Evolutionary conservation across 2,797 vertebrate species (phyloP), one percentile per base, ranked within the genome.

Genomic region (Phoeniculus purpureus): DNA sequence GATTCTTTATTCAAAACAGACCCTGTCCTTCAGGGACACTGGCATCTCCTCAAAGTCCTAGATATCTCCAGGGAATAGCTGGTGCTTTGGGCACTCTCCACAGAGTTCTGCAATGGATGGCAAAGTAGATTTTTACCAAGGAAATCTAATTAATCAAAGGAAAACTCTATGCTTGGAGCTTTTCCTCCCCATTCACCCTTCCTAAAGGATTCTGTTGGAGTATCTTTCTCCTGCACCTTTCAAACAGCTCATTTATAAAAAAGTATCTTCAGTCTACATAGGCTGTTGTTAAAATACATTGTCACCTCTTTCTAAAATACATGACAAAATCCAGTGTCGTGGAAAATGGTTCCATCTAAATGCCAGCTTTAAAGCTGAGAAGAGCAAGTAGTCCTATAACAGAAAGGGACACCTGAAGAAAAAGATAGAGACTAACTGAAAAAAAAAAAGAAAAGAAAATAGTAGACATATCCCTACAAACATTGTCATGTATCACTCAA

Each of bases 261-360:
- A 23, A 1, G 0, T 16, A n/a, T 27, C 40, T 43, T 55, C 48
- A 27, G 1, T 4, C 31, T 51, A 71, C n/a, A 47, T 47, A 9
- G 43, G 34, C 73, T 87, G 54, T 1, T 50, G 11, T 37, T 82
- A 68, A 75, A 50, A 21, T 51, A 43, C 27, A 51, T 6, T 71
- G 67, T 31, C 68, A 73, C 16, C 26, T 89, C 61, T 23, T 61
- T 47, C n/a, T 50, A 61, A 86, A 89, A 70, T 48, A 15, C 13
- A 22, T 20, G 47, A 1, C 7, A 51, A 78, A 89, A 77, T 22
- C 52, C 50, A 75, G 37, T 23, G 7, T 26, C 48, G 78, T 34
- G 61, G 32, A 61, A n/a, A n/a, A 73, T 6, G 32, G 62, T 29
- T 92, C 27, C 52, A 66, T 15, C n/a, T 59, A 55, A 82, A 91